Base-by-base conservation (phyloP, 2,888 invertebrate genomes). In the Campoplex capitator region DNA sequence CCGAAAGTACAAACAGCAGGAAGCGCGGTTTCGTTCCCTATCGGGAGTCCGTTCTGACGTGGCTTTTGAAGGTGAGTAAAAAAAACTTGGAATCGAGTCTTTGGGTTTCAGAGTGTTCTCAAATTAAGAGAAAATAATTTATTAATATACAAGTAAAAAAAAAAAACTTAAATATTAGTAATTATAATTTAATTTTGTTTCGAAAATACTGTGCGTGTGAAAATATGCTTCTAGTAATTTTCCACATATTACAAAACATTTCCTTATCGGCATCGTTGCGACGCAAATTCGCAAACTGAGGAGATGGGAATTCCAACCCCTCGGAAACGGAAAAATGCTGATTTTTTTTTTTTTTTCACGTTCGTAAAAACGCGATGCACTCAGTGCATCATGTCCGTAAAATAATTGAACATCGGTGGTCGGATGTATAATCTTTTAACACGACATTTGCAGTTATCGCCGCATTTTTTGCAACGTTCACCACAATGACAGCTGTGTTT, bases 41-140 rank as follows among this genome's bases (percentile, higher is more conserved):
- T 94, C 95, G 97, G 81, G 97, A 98, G 91, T 97, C 97, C 65
- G 96, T 97, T 16, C 95, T 98, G 62, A 98, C 97, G 9, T 97
- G 97, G 97, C 94, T 97, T 74, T 93, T 97, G 70, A 96, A 96
- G 95, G 97, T 97, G 94, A 96, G 96, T 96, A 76, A 62, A 77
- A 87, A 68, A 56, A 71, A 32, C 18, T 13, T 2, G 6, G 18
- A 51, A 16, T 51, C 18, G 18, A 51, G 32, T 62, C 62, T 18
- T 32, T 8, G 4, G 23, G 23, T 23, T 16, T 68, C 32, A 58
- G n/a, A 71, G 16, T 9, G 16, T 48, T 68, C 75, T 74, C 68
- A 16, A 8, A 67, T 58, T 9, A 4, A 45, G 38, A 70, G 48
- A 56, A 18, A 65, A 87, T 85, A 70, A 87, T 80, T 88, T 86